Base-by-base conservation (phyloP, 1,140 invertebrate genomes). In the Tetranychus cinnabarinus region DNA sequence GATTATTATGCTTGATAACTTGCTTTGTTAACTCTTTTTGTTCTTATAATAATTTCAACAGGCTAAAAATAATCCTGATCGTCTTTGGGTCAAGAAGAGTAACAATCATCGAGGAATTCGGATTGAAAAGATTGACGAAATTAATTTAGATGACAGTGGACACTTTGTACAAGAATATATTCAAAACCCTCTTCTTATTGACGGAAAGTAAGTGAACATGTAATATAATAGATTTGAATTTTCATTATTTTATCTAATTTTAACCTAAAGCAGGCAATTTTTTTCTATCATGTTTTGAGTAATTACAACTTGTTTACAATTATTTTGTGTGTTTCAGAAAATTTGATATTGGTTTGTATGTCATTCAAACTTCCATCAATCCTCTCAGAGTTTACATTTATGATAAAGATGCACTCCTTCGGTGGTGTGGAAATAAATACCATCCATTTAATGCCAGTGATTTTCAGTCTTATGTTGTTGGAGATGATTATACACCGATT, bases 341-440 rank as follows among this genome's bases (percentile, higher is more conserved):
- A 74, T 97, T 97, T 75, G 92, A 97, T 71, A 88, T 97, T 70
- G 92, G 92, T 23, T 80, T 97, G 31, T 97, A 97, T 73, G 87
- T 87, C 0, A 83, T 87, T 1, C 75, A 96, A 1, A 95, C 91
- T 0, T 92, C 88, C 0, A 78, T 97, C 1, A 79, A 92, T 74
- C 92, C 92, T 12, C 71, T 97, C 1, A 76, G 89, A 67, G 79
- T 86, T 0, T 97, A 97, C 68, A 82, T 84, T 61, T 88, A 91
- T 69, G 84, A 85, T 70, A 86, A 83, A 6, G 92, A 97, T 68
- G 80, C 84, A 2, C 72, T 95, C 4, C 85, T 93, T 67, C 85
- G 89, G 64, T 97, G 93, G 73, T 97, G 92, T 69, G 81, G 86
- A 1, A 75, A 80, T n/a, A 81, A 88, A 65, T 97, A 97, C 72